Base-by-base conservation (phyloP, 2,888 invertebrate genomes). In the Ametastegia equiseti region DNA sequence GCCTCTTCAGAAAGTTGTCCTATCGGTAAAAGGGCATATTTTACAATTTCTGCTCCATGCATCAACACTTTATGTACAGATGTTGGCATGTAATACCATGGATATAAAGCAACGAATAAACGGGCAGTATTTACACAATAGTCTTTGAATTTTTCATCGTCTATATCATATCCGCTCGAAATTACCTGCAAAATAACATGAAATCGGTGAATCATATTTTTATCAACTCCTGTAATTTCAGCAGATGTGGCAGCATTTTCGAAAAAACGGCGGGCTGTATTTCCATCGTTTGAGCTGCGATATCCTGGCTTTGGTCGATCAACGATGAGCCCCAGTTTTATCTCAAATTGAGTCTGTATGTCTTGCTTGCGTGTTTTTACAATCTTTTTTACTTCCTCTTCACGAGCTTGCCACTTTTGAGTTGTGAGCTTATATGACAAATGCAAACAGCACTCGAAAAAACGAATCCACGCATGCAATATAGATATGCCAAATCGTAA, bases 31-130 rank as follows among this genome's bases (percentile, higher is more conserved):
- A 83, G 7, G 4, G 82, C 69, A n/a, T 30, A 69, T 23, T 80
- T 54, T 42, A 86, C 84, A 4, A 87, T 80, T 33, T 77, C 50
- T 42, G 78, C 19, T 5, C 83, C 85, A 77, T 87, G 86, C 13
- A 86, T 80, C 50, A 86, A 73, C 42, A 87, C 47, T 50, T 84
- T 86, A 60, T 86, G 86, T 7, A 86, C 80, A 6, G 81, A 82
- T 7, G 83, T 81, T 54, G 86, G 83, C 86, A 87, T 87, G 15
- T 80, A 80, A 80, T 87, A 86, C 86, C 86, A 86, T 1, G 80
- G 39, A 82, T 85, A 87, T 71, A 82, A 6, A 0, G 54, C n/a
- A 7, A 86, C 86, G 81, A 83, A 86, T 2, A 82, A 15, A 65
- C 81, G n/a, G 27, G 85, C 82, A 11, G 84, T 85, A 23, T 84